Evolutionary conservation across 2,888 invertebrate genomes (phyloP).

Genomic region (Andricus curvator): DNA sequence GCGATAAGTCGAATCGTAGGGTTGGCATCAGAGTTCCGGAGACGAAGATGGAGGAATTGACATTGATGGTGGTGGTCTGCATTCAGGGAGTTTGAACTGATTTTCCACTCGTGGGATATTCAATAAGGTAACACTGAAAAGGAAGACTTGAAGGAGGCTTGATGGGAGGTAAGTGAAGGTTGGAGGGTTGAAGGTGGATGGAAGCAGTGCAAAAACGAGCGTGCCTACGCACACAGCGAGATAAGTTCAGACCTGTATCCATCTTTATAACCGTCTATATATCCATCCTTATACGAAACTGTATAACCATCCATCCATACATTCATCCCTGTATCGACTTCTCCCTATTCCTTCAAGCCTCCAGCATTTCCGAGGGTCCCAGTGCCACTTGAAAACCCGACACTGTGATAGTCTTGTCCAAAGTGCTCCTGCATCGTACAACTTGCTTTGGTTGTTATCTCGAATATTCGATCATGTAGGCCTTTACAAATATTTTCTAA

Average conservation of each 20-base stretch:
- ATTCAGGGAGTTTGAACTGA: slow-evolving; percentile 72
- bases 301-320: slow-evolving; percentile 54
- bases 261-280: not conserved
- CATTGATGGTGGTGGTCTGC: slow-evolving; percentile 58
- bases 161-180: slow-evolving; percentile 51
- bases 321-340: slow-evolving; percentile 63
- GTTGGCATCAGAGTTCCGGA: slow-evolving; percentile 53
- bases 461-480: not conserved
- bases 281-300: slow-evolving; percentile 21
- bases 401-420: slow-evolving; percentile 66
- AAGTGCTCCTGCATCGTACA: slow-evolving; percentile 50
- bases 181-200: slow-evolving; percentile 58
- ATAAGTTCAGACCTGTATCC: slow-evolving; percentile 42
- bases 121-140: slow-evolving; percentile 76
- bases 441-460: slow-evolving; percentile 31
- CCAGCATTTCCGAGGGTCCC: slow-evolving; percentile 60
- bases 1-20: slow-evolving; percentile 67
- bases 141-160: slow-evolving; percentile 68
- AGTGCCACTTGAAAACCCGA: slow-evolving; percentile 61
- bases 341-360: slow-evolving; percentile 58
- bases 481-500: not conserved
- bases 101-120: slow-evolving; percentile 76
- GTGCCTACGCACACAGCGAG: slow-evolving; percentile 52
- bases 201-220: slow-evolving; percentile 60
- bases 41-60: slow-evolving; percentile 56